phyloP scores from a whole-genome alignment of 2,113 vertebrate species.

The Andinoacara biseriatus region DNA sequence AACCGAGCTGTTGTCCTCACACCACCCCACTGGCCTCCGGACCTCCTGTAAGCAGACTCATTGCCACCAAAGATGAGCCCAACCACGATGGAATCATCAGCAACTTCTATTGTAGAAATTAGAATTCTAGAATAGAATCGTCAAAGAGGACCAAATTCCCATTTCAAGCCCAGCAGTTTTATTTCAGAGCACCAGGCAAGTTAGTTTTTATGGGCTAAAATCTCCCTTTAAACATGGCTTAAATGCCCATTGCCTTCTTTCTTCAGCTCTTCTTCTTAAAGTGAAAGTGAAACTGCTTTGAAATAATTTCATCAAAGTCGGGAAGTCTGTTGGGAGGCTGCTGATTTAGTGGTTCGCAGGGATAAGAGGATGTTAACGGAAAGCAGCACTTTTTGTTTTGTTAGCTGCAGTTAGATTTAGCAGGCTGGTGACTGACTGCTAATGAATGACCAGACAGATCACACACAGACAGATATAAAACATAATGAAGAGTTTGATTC shows the following conservation, averaged over 20 bases:
- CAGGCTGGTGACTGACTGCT: slow-evolving; percentile 27
- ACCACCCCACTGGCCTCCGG: no score
- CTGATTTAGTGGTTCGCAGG: slow-evolving; percentile 34
- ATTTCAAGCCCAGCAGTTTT: slow-evolving; percentile 14
- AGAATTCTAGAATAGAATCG: no score
- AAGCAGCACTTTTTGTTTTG: slow-evolving; percentile 37
- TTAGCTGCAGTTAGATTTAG: slow-evolving; percentile 25
- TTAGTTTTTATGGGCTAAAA: slow-evolving; percentile 34
- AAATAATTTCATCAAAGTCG: slow-evolving; percentile 53
- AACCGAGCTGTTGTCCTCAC: no score
- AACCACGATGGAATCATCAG: no score
- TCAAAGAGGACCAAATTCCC: slow-evolving; percentile 22
- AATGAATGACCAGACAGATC: slow-evolving; percentile 34
- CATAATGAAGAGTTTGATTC: background rate
- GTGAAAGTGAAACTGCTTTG: slow-evolving; percentile 49
- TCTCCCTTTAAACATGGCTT: slow-evolving; percentile 41
- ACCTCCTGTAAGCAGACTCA: no score
- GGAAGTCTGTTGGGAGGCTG: slow-evolving; percentile 41
- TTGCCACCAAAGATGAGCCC: no score
- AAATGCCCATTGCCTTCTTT: slow-evolving; percentile 39
- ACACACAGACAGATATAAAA: background rate
- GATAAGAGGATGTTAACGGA: slow-evolving; percentile 49
- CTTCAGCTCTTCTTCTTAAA: slow-evolving; percentile 38
- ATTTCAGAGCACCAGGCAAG: slow-evolving; percentile 10
- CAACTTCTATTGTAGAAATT: no score